phyloP scores from a whole-genome alignment of 2,888 invertebrate species.

The Epistrophe eligans region DNA sequence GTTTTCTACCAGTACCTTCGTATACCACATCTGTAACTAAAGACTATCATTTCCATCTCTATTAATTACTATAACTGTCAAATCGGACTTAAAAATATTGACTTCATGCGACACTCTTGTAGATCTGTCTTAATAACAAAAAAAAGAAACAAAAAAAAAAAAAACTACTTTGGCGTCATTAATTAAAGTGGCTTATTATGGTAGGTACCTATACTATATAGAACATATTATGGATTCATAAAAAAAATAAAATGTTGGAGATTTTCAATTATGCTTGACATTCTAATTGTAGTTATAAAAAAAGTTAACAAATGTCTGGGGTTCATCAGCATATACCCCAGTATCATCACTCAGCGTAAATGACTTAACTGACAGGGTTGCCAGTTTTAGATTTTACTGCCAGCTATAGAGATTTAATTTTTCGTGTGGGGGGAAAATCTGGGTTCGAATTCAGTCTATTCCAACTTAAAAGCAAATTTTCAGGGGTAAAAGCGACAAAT shows the following conservation, averaged over 20 bases:
- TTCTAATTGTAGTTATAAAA: background rate
- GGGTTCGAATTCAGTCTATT: no score
- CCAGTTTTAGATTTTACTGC: no score
- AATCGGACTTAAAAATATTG: slow-evolving; percentile 65
- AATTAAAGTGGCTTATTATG: background rate
- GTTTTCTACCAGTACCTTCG: background rate
- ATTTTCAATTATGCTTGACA: background rate
- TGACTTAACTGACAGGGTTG: no score
- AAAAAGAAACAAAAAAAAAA: background rate
- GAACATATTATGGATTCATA: background rate
- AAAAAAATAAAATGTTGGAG: background rate
- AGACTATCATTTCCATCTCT: slow-evolving; percentile 50
- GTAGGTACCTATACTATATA: background rate
- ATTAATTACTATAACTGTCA: slow-evolving; percentile 66
- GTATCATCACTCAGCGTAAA: no score
- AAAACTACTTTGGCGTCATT: background rate
- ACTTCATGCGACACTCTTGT: slow-evolving; percentile 53
- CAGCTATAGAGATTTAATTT: no score
- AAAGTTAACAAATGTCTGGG: no score
- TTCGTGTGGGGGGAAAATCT: no score
- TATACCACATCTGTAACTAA: slow-evolving; percentile 35
- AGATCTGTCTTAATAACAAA: background rate
- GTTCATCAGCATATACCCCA: no score
- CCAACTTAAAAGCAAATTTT: no score
- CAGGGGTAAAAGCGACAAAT: no score